Evolutionary conservation across 1,140 invertebrate genomes (phyloP).

Genomic region (Aethina tumida): DNA sequence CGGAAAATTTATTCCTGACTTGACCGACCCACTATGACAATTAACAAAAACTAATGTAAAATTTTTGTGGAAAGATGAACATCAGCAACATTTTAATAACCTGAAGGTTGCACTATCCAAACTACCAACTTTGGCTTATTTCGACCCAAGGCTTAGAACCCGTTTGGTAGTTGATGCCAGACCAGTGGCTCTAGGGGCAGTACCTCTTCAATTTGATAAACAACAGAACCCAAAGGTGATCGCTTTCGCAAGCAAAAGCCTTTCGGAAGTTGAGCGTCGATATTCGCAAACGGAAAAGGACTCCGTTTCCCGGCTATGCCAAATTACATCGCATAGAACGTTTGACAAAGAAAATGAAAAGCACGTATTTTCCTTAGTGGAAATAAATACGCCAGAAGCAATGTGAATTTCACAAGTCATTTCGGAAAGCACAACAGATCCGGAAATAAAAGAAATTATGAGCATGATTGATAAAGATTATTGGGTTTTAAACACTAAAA

Average conservation of each 20-base stretch:
- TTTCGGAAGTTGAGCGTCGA: slow-evolving; percentile 31
- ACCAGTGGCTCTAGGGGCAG: slow-evolving; percentile 35
- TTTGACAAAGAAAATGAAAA: slow-evolving; percentile 11
- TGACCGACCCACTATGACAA: slow-evolving; percentile 19
- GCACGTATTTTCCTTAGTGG: slow-evolving; percentile 9
- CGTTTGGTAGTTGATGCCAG: slow-evolving; percentile 37
- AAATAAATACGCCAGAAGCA: slow-evolving; percentile 12
- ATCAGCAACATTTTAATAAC: slow-evolving; percentile 11
- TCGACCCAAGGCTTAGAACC: slow-evolving; percentile 24
- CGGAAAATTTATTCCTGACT: slow-evolving; percentile 20
- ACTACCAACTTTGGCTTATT: slow-evolving; percentile 39
- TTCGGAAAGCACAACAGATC: slow-evolving; percentile 3
- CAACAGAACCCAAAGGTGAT: slow-evolving; percentile 29
- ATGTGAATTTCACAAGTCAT: slow-evolving; percentile 10
- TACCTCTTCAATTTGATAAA: too few relatives aligned
- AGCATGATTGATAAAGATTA: slow-evolving; percentile 6
- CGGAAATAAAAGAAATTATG: slow-evolving; percentile 4
- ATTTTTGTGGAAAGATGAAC: slow-evolving; percentile 17
- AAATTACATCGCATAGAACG: slow-evolving; percentile 6
- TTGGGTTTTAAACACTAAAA: slow-evolving; percentile 8
- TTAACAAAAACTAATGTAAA: slow-evolving; percentile 15
- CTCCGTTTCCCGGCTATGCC: slow-evolving; percentile 27
- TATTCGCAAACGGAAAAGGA: slow-evolving; percentile 38
- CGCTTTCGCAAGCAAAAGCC: slow-evolving; percentile 33
- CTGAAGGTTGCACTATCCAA: slow-evolving; percentile 12